phyloP scores from a whole-genome alignment of 37 sponge, comb jelly and placozoan species.

The Hormiphora californensis region DNA sequence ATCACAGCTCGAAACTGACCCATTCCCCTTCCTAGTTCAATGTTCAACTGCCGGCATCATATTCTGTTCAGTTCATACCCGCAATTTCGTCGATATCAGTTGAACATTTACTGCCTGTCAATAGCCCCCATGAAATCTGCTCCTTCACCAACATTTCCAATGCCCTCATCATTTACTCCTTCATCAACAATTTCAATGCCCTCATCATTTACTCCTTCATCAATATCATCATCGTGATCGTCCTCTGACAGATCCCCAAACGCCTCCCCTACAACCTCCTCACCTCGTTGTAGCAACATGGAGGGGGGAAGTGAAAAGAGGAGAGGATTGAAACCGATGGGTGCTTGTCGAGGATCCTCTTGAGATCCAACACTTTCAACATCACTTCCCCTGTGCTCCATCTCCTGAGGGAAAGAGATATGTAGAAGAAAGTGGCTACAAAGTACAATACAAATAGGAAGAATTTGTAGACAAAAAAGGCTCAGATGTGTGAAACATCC shows the following conservation, averaged over 20 bases:
- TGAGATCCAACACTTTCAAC: background rate
- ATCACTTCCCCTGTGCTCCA: background rate
- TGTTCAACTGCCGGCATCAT: too few species aligned
- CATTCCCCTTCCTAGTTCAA: too few species aligned
- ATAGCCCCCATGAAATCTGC: too few species aligned
- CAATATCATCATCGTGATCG: background rate
- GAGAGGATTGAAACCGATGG: conserved; percentile 23
- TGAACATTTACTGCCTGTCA: too few species aligned
- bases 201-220: background rate
- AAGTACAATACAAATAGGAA: background rate
- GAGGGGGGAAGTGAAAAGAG: background rate
- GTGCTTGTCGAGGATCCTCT: background rate
- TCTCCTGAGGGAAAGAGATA: background rate
- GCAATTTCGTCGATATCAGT: too few species aligned
- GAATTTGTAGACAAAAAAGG: background rate
- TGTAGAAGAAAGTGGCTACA: background rate
- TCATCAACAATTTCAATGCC: background rate
- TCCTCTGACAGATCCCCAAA: background rate
- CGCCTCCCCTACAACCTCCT: background rate
- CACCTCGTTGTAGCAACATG: background rate
- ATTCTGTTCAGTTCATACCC: too few species aligned
- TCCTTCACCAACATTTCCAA: background rate
- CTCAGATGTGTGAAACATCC: background rate
- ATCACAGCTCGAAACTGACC: too few species aligned
- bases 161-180: background rate